These are phyloP conservation scores for Proteles cristata DNA, from an alignment of 2,113 vertebrate species.

Conservation along the genomic window DNA sequence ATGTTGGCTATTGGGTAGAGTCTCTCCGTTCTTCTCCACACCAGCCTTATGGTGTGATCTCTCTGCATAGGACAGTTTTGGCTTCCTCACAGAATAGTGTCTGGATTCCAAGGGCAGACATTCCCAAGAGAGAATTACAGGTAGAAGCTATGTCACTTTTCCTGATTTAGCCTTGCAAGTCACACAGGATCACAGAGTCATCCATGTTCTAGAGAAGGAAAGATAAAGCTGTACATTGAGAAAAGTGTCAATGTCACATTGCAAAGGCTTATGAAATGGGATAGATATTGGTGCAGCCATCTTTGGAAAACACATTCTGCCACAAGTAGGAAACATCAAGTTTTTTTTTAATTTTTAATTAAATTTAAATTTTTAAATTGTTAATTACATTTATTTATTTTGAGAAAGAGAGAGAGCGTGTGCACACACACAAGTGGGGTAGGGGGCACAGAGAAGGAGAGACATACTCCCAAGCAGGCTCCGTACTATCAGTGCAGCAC, in stretches of 20 bases:
- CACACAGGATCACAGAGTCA: background rate
- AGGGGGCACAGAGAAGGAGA: no score
- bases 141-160: background rate
- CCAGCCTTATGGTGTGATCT: background rate
- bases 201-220: background rate
- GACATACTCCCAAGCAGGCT: no score
- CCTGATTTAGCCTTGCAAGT: background rate
- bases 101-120: background rate
- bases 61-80: background rate
- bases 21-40: background rate
- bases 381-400: no score
- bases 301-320: background rate
- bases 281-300: background rate
- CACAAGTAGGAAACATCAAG: background rate
- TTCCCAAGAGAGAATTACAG: background rate
- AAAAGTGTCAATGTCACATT: background rate
- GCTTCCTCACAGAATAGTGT: background rate
- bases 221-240: background rate
- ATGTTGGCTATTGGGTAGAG: background rate
- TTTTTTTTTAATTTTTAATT: no score
- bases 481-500: no score
- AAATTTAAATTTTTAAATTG: no score
- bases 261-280: background rate
- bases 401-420: no score
- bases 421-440: no score